Evolutionary conservation across 2,888 invertebrate species (phyloP), one percentile per base, ranked within the genome.

Genomic region (Spatulosminthurus flaviceps): DNA sequence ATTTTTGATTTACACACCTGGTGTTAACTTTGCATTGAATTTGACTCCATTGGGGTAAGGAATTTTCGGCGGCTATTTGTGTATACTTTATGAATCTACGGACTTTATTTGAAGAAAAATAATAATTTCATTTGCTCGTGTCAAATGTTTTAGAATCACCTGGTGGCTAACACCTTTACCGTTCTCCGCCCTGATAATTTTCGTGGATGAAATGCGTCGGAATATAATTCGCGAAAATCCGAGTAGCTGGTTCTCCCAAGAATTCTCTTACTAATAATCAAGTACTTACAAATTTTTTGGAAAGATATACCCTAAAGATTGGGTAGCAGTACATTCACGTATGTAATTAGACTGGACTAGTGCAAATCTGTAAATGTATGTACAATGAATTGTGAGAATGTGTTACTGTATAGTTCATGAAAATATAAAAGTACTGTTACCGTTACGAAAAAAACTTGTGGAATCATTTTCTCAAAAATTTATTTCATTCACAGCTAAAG

Each of bases 131-230:
- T 11, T 51, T 19, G 5, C 5, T 51, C 9, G 2, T 19, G 9
- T 61, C n/a, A 13, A n/a, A n/a, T 21, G 19, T 64, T 64, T 26
- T 22, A 90, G 90, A 84, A 87, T 88, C 82, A 87, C 88, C 21
- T 90, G 90, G 90, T 91, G 90, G 90, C 87, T 90, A 84, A 88
- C 89, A 60, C 89, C 90, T 42, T 81, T 91, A 74, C 90, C 90
- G 51, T 90, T 90, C 87, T 88, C 89, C 79, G 81, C 90, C 78
- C 85, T 89, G 73, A 90, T 90, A 85, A 90, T 90, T 85, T 87
- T 89, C 41, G 90, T 90, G 85, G 90, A 90, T 85, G 90, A 90
- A 86, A 84, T 87, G 72, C 88, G 90, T 82, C 89, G 89, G 79
- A 88, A 86, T 81, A 87, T 90, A 72, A 85, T 90, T 64, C 87